Conservation (phyloP, 2,888 invertebrate species). For the Branchinecta sandiegonensis region DNA sequence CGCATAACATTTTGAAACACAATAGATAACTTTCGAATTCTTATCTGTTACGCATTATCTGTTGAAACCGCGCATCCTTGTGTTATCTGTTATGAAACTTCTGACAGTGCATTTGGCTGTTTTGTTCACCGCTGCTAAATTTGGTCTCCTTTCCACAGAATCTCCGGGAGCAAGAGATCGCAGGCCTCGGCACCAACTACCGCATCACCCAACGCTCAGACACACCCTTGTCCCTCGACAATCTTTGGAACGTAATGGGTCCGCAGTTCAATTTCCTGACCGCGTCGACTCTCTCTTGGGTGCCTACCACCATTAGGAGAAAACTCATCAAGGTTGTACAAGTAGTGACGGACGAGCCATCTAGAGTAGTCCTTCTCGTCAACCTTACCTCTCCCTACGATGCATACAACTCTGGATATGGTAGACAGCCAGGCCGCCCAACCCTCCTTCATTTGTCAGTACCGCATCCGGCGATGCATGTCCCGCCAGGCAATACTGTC, state of each 20-base stretch:
- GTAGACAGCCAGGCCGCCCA: too few species aligned
- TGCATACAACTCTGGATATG: too few species aligned
- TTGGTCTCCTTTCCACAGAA: neutral
- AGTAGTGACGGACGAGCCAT: neutral
- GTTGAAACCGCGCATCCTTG: too few species aligned
- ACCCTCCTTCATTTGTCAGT: too few species aligned
- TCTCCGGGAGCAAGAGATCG: neutral
- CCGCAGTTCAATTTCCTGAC: conserved; percentile 1
- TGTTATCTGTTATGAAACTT: too few species aligned
- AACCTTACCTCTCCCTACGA: neutral
- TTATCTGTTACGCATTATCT: too few species aligned
- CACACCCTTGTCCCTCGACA: neutral
- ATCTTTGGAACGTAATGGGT: neutral
- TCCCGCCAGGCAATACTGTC: too few species aligned
- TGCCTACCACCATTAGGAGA: neutral
- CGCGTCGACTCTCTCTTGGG: neutral
- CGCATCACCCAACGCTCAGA: neutral
- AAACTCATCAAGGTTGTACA: conserved; percentile 3
- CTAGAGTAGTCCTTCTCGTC: neutral
- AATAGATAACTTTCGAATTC: too few species aligned
- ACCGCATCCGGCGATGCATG: too few species aligned
- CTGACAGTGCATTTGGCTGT: too few species aligned
- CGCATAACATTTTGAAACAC: too few species aligned
- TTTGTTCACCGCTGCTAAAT: neutral
- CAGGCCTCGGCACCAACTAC: neutral